Evolutionary conservation across 2,113 vertebrate genomes (phyloP).

Genomic region (Dolichotis patagonum): DNA sequence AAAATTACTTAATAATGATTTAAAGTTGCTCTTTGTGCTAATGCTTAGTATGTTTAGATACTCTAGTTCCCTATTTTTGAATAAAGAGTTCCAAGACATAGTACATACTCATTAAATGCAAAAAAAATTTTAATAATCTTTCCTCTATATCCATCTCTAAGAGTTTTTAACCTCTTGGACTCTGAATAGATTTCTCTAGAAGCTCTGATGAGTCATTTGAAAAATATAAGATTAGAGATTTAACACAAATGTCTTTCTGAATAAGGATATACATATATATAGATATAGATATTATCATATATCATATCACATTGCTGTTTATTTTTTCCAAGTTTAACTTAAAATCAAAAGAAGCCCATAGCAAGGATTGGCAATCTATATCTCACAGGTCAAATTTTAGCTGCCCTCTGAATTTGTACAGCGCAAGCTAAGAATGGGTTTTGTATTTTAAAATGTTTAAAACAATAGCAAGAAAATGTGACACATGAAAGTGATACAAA

Average conservation of each 20-base stretch:
- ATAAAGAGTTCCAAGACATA: not conserved
- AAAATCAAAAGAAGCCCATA: not conserved
- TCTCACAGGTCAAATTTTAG: not conserved
- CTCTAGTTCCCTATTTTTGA: not conserved
- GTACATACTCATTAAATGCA: not conserved
- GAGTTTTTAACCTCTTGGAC: not conserved
- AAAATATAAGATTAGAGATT: not conserved
- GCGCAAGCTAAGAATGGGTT: not conserved
- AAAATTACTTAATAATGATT: conserved; percentile 11
- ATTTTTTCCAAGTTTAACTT: conserved; percentile 29
- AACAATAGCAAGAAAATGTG: conserved; percentile 10
- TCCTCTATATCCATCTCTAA: not conserved
- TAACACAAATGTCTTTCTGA: not conserved
- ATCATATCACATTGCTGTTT: not conserved
- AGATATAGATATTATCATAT: not conserved
- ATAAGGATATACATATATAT: not conserved
- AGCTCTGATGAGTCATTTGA: not conserved
- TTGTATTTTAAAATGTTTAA: not conserved
- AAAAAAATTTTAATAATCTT: not conserved
- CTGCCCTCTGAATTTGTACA: not conserved
- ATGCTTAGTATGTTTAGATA: not conserved
- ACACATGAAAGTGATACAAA: not conserved
- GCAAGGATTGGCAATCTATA: not conserved
- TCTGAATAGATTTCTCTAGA: not conserved
- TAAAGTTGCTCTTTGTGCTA: conserved; percentile 3